Conservation (phyloP, 2,797 vertebrate genomes). For the Sitta carolinensis region DNA sequence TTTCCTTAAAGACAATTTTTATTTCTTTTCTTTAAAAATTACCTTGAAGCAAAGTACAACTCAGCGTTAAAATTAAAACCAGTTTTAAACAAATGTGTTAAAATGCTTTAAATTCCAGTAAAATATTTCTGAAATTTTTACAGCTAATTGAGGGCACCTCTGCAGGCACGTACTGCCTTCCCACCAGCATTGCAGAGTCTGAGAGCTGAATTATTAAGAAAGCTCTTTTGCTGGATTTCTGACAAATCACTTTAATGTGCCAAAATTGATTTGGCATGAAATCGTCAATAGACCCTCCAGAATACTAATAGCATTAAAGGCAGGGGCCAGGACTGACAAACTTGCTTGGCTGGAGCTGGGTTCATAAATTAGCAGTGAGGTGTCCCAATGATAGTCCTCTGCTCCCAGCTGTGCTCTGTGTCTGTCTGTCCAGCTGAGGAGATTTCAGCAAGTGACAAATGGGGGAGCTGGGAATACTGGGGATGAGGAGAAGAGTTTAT, state of each 20-base stretch:
- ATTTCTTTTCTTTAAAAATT: neutral
- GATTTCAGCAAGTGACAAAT: neutral
- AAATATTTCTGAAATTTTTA: constrained; percentile 6
- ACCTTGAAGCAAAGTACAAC: neutral
- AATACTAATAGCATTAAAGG: constrained; percentile 44
- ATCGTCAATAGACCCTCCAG: constrained; percentile 24
- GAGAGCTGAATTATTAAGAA: constrained; percentile 54
- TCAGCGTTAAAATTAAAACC: neutral
- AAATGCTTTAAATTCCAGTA: constrained; percentile 2
- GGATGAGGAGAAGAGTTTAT: neutral
- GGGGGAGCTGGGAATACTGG: no score
- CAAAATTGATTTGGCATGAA: constrained; percentile 66
- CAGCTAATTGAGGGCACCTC: constrained; percentile 1
- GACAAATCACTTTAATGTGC: constrained; percentile 60
- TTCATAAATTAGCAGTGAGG: neutral
- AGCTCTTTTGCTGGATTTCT: constrained; percentile 61
- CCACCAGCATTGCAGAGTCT: neutral
- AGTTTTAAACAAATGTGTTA: neutral
- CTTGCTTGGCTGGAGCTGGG: neutral
- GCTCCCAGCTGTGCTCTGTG: neutral
- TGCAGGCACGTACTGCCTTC: neutral
- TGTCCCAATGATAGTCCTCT: neutral
- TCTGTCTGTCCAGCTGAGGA: neutral
- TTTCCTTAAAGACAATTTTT: neutral
- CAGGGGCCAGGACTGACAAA: constrained; percentile 33